Percentiles rank a stretch among this genome's conserved stretches.
Evolutionary conservation across 2,113 vertebrate species (phyloP).

Genomic region (Calonectris borealis): DNA sequence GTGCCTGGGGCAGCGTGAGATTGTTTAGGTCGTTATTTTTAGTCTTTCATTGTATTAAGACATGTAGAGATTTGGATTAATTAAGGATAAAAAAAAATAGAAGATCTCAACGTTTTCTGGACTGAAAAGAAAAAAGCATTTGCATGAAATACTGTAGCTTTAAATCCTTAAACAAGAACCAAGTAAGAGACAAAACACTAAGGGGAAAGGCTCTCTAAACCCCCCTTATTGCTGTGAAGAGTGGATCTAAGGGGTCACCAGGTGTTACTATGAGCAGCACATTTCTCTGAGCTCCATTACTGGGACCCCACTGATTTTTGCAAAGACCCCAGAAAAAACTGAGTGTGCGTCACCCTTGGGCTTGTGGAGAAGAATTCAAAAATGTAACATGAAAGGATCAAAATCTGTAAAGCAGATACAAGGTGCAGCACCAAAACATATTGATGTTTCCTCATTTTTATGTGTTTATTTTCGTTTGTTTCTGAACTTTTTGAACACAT

Average conservation of each 20-base stretch:
- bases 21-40: conserved; percentile 46
- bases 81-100: background rate
- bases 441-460: background rate
- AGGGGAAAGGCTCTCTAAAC: background rate
- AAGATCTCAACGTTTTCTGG: background rate
- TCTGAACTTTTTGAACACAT: background rate
- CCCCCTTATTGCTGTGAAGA: background rate
- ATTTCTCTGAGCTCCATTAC: background rate
- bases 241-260: background rate
- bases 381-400: background rate
- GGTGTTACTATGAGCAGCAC: background rate
- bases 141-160: background rate
- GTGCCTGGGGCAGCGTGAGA: conserved; percentile 46
- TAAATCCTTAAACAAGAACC: background rate
- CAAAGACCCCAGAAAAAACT: background rate
- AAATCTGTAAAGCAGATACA: background rate
- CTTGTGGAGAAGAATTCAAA: background rate
- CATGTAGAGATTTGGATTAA: conserved; percentile 16
- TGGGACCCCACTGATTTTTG: background rate
- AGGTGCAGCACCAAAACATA: background rate
- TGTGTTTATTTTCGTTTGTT: background rate
- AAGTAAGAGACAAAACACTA: background rate
- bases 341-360: background rate
- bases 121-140: conserved; percentile 4
- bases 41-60: conserved; percentile 28